These are phyloP conservation scores for Centruroides vittatus DNA, from an alignment of 1,140 invertebrate genomes.

Conservation along the genomic window DNA sequence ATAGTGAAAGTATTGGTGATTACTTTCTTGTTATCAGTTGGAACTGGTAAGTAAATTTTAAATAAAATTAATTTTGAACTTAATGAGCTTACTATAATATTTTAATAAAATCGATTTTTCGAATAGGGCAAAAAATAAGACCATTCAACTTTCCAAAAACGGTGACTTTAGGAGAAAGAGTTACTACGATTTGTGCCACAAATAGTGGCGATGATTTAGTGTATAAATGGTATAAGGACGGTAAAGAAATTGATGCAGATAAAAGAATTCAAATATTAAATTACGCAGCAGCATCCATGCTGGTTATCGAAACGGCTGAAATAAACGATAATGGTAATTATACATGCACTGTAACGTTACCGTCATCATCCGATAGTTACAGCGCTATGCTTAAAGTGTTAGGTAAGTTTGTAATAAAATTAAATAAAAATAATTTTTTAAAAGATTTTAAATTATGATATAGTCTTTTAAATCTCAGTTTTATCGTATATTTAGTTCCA, in stretches of 20 bases:
- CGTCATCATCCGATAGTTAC: background rate
- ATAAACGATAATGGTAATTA: background rate
- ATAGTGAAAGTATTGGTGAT: background rate
- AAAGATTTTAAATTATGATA: too few species aligned
- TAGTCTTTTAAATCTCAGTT: too few species aligned
- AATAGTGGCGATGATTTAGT: background rate
- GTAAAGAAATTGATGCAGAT: background rate
- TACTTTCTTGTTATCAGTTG: background rate
- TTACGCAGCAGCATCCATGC: background rate
- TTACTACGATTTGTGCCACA: background rate
- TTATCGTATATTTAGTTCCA: constrained; percentile 25
- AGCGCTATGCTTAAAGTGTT: background rate
- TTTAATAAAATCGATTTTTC: background rate
- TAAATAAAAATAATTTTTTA: too few species aligned
- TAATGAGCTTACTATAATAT: background rate
- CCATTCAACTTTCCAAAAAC: background rate
- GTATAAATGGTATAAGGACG: background rate
- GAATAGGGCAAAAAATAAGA: background rate
- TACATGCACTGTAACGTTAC: background rate
- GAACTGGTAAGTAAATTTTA: background rate
- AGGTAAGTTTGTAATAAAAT: too few species aligned
- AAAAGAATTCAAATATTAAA: background rate
- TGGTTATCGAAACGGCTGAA: background rate
- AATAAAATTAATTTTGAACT: background rate
- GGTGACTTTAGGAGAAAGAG: background rate